Conservation (phyloP, 2,113 vertebrate species). For the Illadopsis cleaveri region DNA sequence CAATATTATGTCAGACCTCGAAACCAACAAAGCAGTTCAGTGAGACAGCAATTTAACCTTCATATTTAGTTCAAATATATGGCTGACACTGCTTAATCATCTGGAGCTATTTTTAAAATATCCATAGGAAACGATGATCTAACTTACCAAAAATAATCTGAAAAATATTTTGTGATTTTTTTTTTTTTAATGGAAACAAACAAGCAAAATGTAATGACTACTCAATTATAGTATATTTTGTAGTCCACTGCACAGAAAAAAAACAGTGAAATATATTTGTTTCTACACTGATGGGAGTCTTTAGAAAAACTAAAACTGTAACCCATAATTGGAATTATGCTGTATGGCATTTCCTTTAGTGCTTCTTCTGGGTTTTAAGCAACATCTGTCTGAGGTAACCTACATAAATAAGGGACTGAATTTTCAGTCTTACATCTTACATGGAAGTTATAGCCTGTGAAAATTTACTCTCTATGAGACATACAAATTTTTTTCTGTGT, state of each 20-base stretch:
- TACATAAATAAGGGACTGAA: background rate
- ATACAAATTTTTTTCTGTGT: background rate
- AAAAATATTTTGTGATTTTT: background rate
- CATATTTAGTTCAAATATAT: background rate
- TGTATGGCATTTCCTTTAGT: background rate
- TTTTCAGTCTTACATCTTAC: background rate
- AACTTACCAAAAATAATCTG: background rate
- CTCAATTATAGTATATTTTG: background rate
- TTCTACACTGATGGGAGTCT: background rate
- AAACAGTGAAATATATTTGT: background rate
- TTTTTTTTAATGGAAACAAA: background rate
- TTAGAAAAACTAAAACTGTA: background rate
- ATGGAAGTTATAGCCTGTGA: background rate
- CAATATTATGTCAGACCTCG: background rate
- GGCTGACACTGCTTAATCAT: background rate
- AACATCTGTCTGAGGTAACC: background rate
- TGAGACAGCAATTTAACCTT: background rate
- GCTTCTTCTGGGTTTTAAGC: rapidly evolving
- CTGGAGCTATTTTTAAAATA: background rate
- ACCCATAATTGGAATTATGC: rapidly evolving
- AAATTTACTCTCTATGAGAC: background rate
- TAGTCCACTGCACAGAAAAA: background rate
- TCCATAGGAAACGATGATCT: background rate
- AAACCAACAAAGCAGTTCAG: background rate
- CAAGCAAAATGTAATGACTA: background rate